A percentile compares a stretch with the other conserved stretches of the same genome.
Conservation (phyloP, 2,797 vertebrate genomes). For the Coilia nasus region DNA sequence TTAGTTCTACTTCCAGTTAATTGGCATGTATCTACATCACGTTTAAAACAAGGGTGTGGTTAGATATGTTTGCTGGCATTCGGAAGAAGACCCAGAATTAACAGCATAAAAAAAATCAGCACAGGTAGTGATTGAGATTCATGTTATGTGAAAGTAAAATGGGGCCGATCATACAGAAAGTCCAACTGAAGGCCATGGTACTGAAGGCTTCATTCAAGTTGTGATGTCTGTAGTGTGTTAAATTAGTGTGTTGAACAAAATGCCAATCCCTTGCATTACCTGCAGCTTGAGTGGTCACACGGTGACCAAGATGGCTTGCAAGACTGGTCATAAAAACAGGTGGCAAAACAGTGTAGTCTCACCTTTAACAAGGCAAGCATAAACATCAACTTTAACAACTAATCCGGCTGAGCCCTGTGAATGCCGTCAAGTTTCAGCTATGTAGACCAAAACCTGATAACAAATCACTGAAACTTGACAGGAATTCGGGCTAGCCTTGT, state of each 20-base stretch:
- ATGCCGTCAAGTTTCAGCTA: neutral
- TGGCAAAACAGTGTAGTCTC: neutral
- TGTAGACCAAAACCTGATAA: neutral
- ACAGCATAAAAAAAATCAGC: slow-evolving; percentile 44
- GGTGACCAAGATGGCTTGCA: neutral
- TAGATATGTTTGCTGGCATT: slow-evolving; percentile 21
- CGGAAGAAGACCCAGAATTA: slow-evolving; percentile 33
- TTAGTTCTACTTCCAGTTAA: slow-evolving; percentile 67
- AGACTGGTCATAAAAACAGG: slow-evolving; percentile 47
- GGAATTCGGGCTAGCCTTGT: neutral
- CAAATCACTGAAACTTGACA: neutral
- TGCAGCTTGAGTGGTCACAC: neutral
- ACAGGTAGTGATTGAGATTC: neutral
- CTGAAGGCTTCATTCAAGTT: neutral
- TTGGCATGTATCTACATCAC: slow-evolving; percentile 54
- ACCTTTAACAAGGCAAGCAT: neutral
- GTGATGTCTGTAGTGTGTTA: neutral
- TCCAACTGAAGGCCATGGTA: neutral
- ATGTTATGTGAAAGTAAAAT: neutral
- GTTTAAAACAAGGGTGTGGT: slow-evolving; percentile 11
- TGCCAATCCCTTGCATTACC: neutral
- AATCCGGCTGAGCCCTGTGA: neutral
- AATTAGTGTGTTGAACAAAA: neutral
- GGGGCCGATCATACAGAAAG: neutral
- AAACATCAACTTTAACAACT: neutral